phyloP scores from a whole-genome alignment of 2,888 invertebrate species.

The Scaptomyza cyrtandrae region DNA sequence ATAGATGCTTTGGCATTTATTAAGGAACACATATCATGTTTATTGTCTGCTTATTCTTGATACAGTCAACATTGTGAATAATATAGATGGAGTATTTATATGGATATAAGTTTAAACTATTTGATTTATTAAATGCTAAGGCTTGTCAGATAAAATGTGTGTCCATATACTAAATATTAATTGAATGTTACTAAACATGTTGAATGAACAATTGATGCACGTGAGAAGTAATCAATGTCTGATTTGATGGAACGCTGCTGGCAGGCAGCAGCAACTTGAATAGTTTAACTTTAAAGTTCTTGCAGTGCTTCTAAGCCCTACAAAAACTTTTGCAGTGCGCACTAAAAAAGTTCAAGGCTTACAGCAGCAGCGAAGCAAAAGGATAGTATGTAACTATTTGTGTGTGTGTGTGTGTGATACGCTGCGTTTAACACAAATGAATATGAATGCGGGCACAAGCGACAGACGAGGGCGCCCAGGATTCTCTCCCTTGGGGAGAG shows the following conservation, averaged over 20 bases:
- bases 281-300: constrained; percentile 57
- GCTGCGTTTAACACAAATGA: constrained; percentile 79
- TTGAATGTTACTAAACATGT: too few species aligned
- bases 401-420: constrained; percentile 41
- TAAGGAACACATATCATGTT: constrained; percentile 27
- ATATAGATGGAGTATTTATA: too few species aligned
- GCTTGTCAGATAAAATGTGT: too few species aligned
- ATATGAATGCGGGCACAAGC: constrained; percentile 70
- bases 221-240: constrained; percentile 60
- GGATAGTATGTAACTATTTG: constrained; percentile 18
- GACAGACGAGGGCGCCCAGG: constrained; percentile 29
- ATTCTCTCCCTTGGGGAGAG: not conserved
- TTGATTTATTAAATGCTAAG: too few species aligned
- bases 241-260: constrained; percentile 52
- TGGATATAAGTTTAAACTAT: too few species aligned
- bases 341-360: constrained; percentile 52
- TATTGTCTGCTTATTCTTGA: not conserved
- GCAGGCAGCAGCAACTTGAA: constrained; percentile 27
- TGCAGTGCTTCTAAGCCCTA: constrained; percentile 48
- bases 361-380: not conserved
- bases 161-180: too few species aligned
- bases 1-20: constrained; percentile 48
- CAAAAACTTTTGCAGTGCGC: constrained; percentile 53
- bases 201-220: constrained; percentile 25
- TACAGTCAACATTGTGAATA: not conserved